Base-by-base conservation (phyloP, 2,113 vertebrate species). In the Callithrix jacchus region DNA sequence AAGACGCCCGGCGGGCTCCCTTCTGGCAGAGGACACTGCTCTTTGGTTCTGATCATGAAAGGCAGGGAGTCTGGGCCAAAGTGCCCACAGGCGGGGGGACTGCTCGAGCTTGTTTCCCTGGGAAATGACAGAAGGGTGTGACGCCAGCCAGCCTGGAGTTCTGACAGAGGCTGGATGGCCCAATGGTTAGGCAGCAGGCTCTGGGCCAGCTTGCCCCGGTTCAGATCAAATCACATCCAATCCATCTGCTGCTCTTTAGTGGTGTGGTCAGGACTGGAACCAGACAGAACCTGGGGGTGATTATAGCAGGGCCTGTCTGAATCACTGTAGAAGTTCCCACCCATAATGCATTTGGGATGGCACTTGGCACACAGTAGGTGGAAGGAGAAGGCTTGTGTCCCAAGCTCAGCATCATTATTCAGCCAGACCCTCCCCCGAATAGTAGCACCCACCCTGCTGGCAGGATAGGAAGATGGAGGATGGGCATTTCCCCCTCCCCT, bases 301-400 rank as follows among this genome's bases (percentile, higher is more conserved):
- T 6, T 2, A 45, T 0, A 16, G 30, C 42, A 8, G 14, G 2
- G 11, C 40, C 73, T 85, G 66, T 80, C 79, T 23, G 86, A 71
- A 21, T 61, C 12, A 0, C 12, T 25, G n/a, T 25, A 6, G 2
- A 0, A 35, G 64, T 27, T 11, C 11, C 40, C 83, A 5, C 21
- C 13, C 2, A 12, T 47, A 68, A 47, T 6, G 9, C 21, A 5
- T 30, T 30, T 2, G 12, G 40, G 49, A 25, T 4, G 0, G 27
- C 6, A 40, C 96, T 32, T 5, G 18, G 49, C 8, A 21, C 68
- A 13, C 6, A 18, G 52, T 17, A 81, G 40, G 82, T 30, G 8
- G 3, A 1, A 32, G 27, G 66, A 17, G 64, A 54, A 56, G 25
- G 47, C 47, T 8, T 17, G 30, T 3, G 4, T 23, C 32, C 93